phyloP scores from a whole-genome alignment of 1,140 invertebrate species.

The Pachypsylla venusta region DNA sequence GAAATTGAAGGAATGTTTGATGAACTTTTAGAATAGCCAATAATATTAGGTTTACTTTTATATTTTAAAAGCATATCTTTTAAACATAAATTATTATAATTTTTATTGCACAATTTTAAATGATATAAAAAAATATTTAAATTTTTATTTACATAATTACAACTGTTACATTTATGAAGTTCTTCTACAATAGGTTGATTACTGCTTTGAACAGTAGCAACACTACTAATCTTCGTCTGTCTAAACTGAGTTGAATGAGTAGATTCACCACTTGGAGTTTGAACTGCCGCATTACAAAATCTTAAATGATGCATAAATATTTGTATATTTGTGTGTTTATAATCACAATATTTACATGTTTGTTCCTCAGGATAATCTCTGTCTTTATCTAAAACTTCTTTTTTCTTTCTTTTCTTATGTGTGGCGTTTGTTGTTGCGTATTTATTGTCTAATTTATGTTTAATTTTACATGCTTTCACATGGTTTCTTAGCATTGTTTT shows the following conservation, averaged over 20 bases:
- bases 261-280: neutral
- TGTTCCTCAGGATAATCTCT: too few relatives aligned
- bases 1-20: constrained; percentile 4
- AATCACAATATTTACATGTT: neutral
- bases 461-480: constrained; percentile 1
- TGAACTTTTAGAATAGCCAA: constrained; percentile 5
- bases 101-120: constrained; percentile 8
- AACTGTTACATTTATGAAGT: constrained; percentile 4
- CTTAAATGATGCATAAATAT: neutral
- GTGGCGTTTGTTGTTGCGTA: too few relatives aligned
- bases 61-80: constrained; percentile 7
- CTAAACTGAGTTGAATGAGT: too few relatives aligned
- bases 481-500: constrained; percentile 3
- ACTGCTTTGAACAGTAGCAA: neutral
- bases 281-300: constrained; percentile 3
- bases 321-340: neutral
- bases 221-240: too few relatives aligned
- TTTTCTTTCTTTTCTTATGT: too few relatives aligned
- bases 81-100: constrained; percentile 6
- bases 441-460: too few relatives aligned
- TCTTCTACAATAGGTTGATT: neutral
- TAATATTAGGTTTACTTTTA: neutral
- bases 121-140: neutral
- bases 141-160: constrained; percentile 7
- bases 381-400: too few relatives aligned